A percentile compares a stretch with the other conserved stretches of the same genome.
Evolutionary conservation across 2,113 vertebrate species (phyloP).

Genomic region (Petroica traversi): DNA sequence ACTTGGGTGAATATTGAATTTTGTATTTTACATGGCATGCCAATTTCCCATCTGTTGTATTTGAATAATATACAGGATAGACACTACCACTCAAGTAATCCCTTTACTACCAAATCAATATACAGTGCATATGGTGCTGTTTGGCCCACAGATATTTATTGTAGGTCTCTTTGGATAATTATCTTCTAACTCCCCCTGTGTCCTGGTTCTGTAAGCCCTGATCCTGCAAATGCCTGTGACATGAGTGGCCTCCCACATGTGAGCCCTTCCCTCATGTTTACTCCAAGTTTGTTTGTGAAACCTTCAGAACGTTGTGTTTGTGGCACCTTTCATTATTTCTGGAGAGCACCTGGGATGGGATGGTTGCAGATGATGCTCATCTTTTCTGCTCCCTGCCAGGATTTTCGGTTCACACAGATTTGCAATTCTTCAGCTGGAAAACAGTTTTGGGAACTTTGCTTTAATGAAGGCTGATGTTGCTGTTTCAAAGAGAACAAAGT

Average conservation of each 20-base stretch:
- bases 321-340: background rate
- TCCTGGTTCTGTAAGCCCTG: conserved; percentile 25
- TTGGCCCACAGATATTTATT: conserved; percentile 56
- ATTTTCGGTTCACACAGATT: background rate
- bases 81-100: conserved; percentile 58
- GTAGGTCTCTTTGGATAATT: conserved; percentile 44
- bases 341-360: background rate
- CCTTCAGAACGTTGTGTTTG: background rate
- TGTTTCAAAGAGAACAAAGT: background rate
- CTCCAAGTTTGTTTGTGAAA: background rate
- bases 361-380: background rate
- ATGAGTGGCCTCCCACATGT: background rate
- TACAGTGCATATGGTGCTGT: conserved; percentile 48
- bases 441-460: background rate
- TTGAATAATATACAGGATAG: conserved; percentile 69
- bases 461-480: background rate
- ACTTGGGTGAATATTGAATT: conserved; percentile 73
- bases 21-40: conserved; percentile 65
- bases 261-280: background rate
- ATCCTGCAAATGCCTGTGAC: background rate
- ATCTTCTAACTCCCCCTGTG: conserved; percentile 28
- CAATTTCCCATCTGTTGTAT: conserved; percentile 76
- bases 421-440: background rate
- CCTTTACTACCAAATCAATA: conserved; percentile 68
- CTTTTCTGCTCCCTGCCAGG: background rate